Base-by-base conservation (phyloP, 2,888 invertebrate species). In the Lamproptera curius region DNA sequence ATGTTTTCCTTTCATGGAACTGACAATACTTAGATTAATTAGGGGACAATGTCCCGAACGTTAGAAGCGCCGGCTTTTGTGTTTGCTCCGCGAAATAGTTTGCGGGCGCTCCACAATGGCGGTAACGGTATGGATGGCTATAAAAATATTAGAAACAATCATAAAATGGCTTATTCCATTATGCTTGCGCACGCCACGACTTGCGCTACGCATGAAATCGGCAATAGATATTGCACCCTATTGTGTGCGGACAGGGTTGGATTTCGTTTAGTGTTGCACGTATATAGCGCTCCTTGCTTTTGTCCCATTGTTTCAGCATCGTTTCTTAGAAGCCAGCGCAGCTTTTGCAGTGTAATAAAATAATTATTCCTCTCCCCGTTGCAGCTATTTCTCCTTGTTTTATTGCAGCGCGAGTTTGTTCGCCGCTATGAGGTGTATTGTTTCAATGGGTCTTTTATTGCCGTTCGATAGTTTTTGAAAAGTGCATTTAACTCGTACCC, bases 101-200 rank as follows among this genome's bases (percentile, higher is more conserved):
- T 58, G 62, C 53, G 61, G 62, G 41, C 36, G 37, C 31, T 38
- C 40, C 50, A 63, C 63, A 65, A 64, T 56, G 42, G 50, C 47
- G 36, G 46, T 62, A 65, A 65, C 64, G 63, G 62, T 50, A 59
- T 57, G 60, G 37, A 53, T 57, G 54, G 57, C 62, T 61, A 5
- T 68, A 63, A 65, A 66, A 62, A 57, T 61, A 61, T 63, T 62
- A 56, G 51, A 62, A 52, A 63, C 58, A 48, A 50, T 55, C 54
- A 59, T 56, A 58, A 55, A 56, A 53, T 55, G 52, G 46, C 51
- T 55, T 40, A 50, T 45, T 47, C 37, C 49, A 50, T 53, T 42
- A 41, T 41, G 16, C 34, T 26, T 31, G 42, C 26, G 16, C 38
- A 15, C n/a, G 20, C 6, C 15, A 41, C n/a, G 20, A 4, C 13